Percentiles rank a stretch among this genome's conserved stretches.
phyloP scores from a whole-genome alignment of 2,888 invertebrate genomes.

The Macaria liturata region DNA sequence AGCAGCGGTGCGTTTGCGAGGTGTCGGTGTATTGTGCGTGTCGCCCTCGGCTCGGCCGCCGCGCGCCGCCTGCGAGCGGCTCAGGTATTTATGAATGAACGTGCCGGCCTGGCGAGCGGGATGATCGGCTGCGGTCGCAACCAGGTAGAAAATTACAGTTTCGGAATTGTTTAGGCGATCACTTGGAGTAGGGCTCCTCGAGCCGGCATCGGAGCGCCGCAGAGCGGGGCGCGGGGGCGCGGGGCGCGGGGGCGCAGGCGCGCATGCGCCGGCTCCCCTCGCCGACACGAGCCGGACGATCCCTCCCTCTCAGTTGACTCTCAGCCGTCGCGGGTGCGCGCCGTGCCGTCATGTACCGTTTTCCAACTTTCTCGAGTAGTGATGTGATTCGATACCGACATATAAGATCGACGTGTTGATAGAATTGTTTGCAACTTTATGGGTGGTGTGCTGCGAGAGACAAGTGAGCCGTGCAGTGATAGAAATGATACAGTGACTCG shows the following conservation, averaged over 20 bases:
- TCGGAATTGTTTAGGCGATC: constrained; percentile 79
- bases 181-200: constrained; percentile 73
- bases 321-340: constrained; percentile 69
- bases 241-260: constrained; percentile 53
- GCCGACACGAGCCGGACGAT: constrained; percentile 71
- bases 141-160: constrained; percentile 82
- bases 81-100: constrained; percentile 82
- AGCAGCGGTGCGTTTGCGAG: constrained; percentile 51
- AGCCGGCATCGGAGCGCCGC: constrained; percentile 77
- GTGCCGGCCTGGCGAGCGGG: constrained; percentile 71
- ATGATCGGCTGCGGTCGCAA: constrained; percentile 68
- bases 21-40: constrained; percentile 42
- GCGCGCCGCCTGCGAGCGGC: constrained; percentile 2
- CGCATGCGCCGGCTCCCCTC: constrained; percentile 77
- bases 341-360: constrained; percentile 86
- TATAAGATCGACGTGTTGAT: constrained; percentile 53
- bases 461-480: constrained; percentile 47
- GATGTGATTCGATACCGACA: constrained; percentile 79
- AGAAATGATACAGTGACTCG: constrained; percentile 60
- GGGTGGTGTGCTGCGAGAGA: constrained; percentile 34
- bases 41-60: constrained; percentile 42
- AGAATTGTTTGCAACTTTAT: constrained; percentile 50
- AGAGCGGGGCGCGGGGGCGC: constrained; percentile 78
- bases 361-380: constrained; percentile 81
- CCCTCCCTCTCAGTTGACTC: constrained; percentile 78